These are phyloP conservation scores for Tetrax tetrax DNA, from an alignment of 2,113 vertebrate species.

Conservation along the genomic window DNA sequence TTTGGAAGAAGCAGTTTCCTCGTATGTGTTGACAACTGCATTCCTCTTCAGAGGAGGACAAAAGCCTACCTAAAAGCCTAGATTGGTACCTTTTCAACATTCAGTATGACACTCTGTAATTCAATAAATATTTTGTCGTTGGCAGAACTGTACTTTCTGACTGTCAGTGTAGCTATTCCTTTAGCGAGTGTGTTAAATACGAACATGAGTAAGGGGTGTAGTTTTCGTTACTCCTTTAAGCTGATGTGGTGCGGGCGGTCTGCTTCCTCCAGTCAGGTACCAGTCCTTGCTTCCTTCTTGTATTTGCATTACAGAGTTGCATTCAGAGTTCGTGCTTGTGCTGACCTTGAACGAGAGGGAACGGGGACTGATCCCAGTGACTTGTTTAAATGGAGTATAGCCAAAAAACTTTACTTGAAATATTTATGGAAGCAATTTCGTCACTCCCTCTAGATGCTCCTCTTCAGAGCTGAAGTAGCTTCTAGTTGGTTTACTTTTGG, in stretches of 20 bases:
- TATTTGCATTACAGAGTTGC: too few relatives aligned
- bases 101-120: not conserved
- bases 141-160: not conserved
- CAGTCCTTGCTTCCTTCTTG: not conserved
- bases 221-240: not conserved
- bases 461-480: not conserved
- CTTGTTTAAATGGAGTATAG: not conserved
- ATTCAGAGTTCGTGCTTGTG: too few relatives aligned
- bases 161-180: not conserved
- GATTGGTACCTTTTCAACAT: not conserved
- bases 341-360: not conserved
- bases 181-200: not conserved
- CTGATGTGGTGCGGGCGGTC: fast-evolving
- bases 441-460: not conserved
- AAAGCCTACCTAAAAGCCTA: not conserved
- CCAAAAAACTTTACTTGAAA: not conserved
- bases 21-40: not conserved
- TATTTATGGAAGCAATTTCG: not conserved
- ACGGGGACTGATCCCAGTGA: not conserved
- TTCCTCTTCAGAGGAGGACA: not conserved
- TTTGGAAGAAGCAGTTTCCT: not conserved
- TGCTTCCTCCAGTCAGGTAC: not conserved
- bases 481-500: not conserved
- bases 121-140: not conserved
- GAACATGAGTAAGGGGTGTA: not conserved